phyloP scores from a whole-genome alignment of 1,140 invertebrate species.

The Popillia japonica region DNA sequence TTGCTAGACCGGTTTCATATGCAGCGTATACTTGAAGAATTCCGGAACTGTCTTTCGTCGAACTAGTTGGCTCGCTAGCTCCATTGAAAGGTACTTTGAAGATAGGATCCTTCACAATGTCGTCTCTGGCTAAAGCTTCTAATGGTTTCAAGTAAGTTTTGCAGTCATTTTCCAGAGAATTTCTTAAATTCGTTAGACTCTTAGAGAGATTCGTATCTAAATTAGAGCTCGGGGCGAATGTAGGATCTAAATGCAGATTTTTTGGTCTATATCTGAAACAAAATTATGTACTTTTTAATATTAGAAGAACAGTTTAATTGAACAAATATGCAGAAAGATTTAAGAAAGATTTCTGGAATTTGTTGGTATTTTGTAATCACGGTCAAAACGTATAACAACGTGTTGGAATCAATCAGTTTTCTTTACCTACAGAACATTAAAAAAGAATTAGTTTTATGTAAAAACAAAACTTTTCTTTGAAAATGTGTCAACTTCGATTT shows the following conservation, averaged over 20 bases:
- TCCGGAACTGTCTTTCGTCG: conserved; percentile 59
- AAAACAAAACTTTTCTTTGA: too few species aligned
- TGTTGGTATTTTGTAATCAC: too few species aligned
- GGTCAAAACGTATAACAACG: too few species aligned
- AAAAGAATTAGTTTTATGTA: too few species aligned
- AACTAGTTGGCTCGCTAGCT: conserved; percentile 35
- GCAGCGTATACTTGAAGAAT: conserved; percentile 90
- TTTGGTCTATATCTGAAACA: conserved; percentile 46
- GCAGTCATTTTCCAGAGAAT: conserved; percentile 58
- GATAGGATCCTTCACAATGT: conserved; percentile 43
- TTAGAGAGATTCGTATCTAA: conserved; percentile 63
- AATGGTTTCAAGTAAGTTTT: conserved; percentile 60
- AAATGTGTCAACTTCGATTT: too few species aligned
- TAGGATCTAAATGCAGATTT: conserved; percentile 54
- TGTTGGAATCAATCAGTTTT: too few species aligned
- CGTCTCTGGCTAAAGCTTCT: conserved; percentile 48
- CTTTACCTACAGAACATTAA: too few species aligned
- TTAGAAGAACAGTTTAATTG: too few species aligned
- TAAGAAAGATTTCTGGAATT: too few species aligned
- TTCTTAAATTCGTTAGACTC: conserved; percentile 67
- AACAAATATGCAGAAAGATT: too few species aligned
- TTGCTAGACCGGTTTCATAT: conserved; percentile 91
- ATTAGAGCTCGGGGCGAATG: conserved; percentile 54
- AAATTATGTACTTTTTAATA: not conserved
- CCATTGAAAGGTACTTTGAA: conserved; percentile 49